Evolutionary conservation across 2,888 invertebrate genomes (phyloP), one percentile per base, ranked within the genome.

Genomic region (Eupithecia vulgata): DNA sequence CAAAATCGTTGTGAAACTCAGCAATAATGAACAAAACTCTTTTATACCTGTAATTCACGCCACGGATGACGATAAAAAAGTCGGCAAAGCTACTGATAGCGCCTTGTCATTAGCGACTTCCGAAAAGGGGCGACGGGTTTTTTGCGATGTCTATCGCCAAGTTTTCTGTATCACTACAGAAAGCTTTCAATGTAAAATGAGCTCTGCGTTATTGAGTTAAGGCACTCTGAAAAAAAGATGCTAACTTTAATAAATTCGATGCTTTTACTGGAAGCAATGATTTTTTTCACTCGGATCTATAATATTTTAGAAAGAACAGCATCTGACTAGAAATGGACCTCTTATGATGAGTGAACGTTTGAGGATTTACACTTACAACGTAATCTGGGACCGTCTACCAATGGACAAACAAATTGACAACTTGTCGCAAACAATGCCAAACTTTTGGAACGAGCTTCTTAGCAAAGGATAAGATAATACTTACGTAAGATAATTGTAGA

Each of bases 91-190:
- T 90, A 88, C 90, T 88, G 79, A 80, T 74, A 93, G 93, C 94
- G 93, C 94, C 93, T 89, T 92, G 88, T 92, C 89, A 93, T 94
- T 93, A 93, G 88, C 83, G 82, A 92, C 92, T 93, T 93, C 94
- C 93, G 92, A 94, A 93, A 90, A 87, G 87, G 77, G 84, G 82
- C 86, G 83, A 77, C 78, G 34, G 83, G 3, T 91, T 92, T 85
- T 93, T 92, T 88, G 84, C 81, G 75, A 76, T 81, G 88, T 87
- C 91, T 89, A 91, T 87, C 90, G 67, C 59, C 64, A 5, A 35
- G 10, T 48, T 21, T 40, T 40, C 62, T 71, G 34, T 71, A 61
- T 62, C 74, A 74, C 71, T 69, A 6, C 25, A 40, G 25, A n/a
- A 13, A 52, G 15, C 34, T 67, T 37, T 25, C 17, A 68, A 72